A percentile compares a stretch with the other conserved stretches of the same genome.
These are phyloP conservation scores for Ferdinandea cuprea DNA, from an alignment of 2,888 invertebrate species.

Conservation along the genomic window DNA sequence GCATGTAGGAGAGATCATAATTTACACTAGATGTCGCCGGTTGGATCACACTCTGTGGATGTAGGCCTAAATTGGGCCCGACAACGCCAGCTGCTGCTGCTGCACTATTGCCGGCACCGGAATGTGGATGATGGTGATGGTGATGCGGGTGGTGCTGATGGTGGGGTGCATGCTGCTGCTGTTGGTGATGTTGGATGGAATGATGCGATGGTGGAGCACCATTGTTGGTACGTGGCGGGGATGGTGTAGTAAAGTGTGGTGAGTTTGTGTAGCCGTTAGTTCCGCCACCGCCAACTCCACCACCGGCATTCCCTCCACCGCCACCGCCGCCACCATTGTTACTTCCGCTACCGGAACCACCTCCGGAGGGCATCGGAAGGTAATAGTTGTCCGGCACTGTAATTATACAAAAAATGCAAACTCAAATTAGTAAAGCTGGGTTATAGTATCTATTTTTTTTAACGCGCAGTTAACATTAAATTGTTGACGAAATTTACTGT, in stretches of 20 bases:
- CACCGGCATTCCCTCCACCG: slow-evolving; percentile 76
- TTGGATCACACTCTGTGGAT: slow-evolving; percentile 85
- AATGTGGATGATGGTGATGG: slow-evolving; percentile 77
- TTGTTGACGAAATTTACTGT: slow-evolving; percentile 49
- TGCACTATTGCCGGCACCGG: slow-evolving; percentile 76
- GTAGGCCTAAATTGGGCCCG: slow-evolving; percentile 74
- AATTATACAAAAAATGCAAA: slow-evolving; percentile 67
- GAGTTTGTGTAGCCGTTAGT: slow-evolving; percentile 75
- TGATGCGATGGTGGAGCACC: slow-evolving; percentile 79
- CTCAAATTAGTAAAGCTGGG: not conserved
- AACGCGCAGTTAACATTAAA: slow-evolving; percentile 65
- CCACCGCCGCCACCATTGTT: slow-evolving; percentile 75
- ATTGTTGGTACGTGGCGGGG: slow-evolving; percentile 80
- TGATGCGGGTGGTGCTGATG: slow-evolving; percentile 80
- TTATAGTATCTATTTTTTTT: slow-evolving; percentile 32
- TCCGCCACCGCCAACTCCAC: slow-evolving; percentile 75
- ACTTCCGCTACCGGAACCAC: slow-evolving; percentile 76
- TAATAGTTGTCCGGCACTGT: slow-evolving; percentile 87
- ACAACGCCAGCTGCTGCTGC: slow-evolving; percentile 76
- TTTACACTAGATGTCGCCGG: slow-evolving; percentile 92
- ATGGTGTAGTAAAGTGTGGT: slow-evolving; percentile 83
- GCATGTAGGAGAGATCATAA: slow-evolving; percentile 93
- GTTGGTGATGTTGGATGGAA: slow-evolving; percentile 83
- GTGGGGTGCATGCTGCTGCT: slow-evolving; percentile 83
- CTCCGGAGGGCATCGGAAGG: slow-evolving; percentile 78